These are phyloP conservation scores for Drosophila maculinotata DNA, from an alignment of 2,888 invertebrate genomes.

Conservation along the genomic window DNA sequence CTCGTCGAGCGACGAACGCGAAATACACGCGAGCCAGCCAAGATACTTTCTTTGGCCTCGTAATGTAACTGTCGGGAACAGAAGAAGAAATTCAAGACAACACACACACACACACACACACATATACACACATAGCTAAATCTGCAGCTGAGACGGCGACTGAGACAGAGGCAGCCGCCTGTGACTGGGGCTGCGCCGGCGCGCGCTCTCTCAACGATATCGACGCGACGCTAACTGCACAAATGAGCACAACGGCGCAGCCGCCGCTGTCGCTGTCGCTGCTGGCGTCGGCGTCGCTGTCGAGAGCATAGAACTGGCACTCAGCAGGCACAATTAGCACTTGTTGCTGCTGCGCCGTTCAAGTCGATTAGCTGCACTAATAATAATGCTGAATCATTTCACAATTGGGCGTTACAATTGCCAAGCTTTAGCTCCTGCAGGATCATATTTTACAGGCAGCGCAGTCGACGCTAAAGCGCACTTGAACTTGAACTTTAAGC, in stretches of 20 bases:
- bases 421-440: slow-evolving; percentile 30
- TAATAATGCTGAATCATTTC: slow-evolving; percentile 65
- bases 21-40: slow-evolving; percentile 84
- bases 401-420: slow-evolving; percentile 50
- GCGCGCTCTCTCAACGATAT: slow-evolving; percentile 50
- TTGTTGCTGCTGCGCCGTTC: slow-evolving; percentile 51
- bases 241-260: slow-evolving; percentile 68
- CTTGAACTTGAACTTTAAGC: slow-evolving; percentile 79
- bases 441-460: slow-evolving; percentile 23
- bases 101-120: slow-evolving; percentile 39
- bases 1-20: slow-evolving; percentile 85
- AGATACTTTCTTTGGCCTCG: slow-evolving; percentile 85
- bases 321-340: slow-evolving; percentile 51
- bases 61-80: slow-evolving; percentile 80
- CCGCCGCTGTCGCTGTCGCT: slow-evolving; percentile 2
- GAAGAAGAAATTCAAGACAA: slow-evolving; percentile 71
- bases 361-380: slow-evolving; percentile 58
- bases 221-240: slow-evolving; percentile 61
- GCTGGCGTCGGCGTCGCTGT: slow-evolving; percentile 14
- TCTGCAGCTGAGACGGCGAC: slow-evolving; percentile 40
- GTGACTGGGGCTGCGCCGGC: slow-evolving; percentile 59
- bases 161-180: slow-evolving; percentile 47
- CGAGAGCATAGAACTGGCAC: slow-evolving; percentile 37
- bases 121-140: slow-evolving; percentile 33
- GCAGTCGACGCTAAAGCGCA: slow-evolving; percentile 38